phyloP scores from a whole-genome alignment of 2,888 invertebrate genomes.

The Lasioglossum figueresi region DNA sequence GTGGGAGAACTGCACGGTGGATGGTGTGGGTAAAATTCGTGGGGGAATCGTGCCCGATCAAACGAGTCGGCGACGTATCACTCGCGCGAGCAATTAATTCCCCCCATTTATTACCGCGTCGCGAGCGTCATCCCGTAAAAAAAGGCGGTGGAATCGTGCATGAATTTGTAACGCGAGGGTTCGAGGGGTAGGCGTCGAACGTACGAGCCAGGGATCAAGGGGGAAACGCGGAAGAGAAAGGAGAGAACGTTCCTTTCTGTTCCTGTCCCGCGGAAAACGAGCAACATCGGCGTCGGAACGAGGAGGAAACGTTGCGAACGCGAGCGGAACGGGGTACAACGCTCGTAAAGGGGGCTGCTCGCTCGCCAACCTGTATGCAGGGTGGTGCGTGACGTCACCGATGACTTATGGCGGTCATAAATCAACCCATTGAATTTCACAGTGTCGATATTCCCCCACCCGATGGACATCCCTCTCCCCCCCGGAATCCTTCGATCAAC shows the following conservation, averaged over 20 bases:
- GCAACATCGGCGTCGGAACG: background rate
- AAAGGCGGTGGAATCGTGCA: constrained; percentile 21
- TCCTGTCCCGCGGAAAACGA: constrained; percentile 12
- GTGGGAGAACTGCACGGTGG: background rate
- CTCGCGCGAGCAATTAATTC: constrained; percentile 72
- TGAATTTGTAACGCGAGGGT: background rate
- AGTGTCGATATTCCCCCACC: constrained; percentile 75
- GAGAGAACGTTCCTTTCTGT: constrained; percentile 21
- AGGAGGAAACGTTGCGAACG: constrained; percentile 7
- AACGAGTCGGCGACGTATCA: constrained; percentile 60
- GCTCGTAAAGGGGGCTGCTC: constrained; percentile 57
- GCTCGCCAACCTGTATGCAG: constrained; percentile 55
- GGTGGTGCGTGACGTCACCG: constrained; percentile 72
- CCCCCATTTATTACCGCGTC: constrained; percentile 70
- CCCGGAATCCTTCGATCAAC: constrained; percentile 15
- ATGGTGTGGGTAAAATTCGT: constrained; percentile 34
- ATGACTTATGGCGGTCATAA: constrained; percentile 79
- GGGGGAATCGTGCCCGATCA: constrained; percentile 63
- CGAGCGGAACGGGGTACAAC: constrained; percentile 44
- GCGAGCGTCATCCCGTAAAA: constrained; percentile 29
- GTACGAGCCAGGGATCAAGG: background rate
- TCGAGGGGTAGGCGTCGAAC: background rate
- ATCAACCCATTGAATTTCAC: constrained; percentile 79
- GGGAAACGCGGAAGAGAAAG: background rate
- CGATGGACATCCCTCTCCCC: constrained; percentile 34